These are phyloP conservation scores for Antedon bifida DNA, from an alignment of 35 echinoderm and acorn worm species.

Conservation along the genomic window DNA sequence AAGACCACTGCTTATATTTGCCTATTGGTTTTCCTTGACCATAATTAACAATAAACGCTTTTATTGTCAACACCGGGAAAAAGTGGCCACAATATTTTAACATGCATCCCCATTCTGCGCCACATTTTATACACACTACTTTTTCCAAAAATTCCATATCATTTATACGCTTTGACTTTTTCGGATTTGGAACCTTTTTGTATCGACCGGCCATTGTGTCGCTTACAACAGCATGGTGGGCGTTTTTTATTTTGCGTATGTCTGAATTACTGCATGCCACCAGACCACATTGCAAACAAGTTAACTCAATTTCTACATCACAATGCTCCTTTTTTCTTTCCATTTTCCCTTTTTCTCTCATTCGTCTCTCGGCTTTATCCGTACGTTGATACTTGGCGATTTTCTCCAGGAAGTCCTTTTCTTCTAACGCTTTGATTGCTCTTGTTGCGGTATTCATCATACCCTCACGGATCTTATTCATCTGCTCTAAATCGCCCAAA, in stretches of 20 bases:
- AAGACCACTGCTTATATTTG: background rate
- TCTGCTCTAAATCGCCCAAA: conserved; percentile 11
- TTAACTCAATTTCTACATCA: background rate
- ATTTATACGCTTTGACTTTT: background rate
- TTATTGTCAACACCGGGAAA: background rate
- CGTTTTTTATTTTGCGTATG: conserved; percentile 22
- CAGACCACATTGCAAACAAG: conserved; percentile 23
- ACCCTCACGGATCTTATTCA: conserved; percentile 33
- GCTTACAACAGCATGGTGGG: conserved; percentile 23
- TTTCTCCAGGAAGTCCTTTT: background rate
- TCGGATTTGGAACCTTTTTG: background rate
- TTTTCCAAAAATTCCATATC: background rate
- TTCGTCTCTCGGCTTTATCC: background rate
- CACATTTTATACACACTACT: background rate
- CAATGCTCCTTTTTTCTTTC: background rate
- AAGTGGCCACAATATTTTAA: background rate
- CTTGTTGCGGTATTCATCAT: conserved; percentile 34
- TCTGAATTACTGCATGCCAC: conserved; percentile 21
- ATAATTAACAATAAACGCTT: background rate
- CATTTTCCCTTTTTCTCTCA: background rate
- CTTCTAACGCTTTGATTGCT: background rate
- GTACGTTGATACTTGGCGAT: background rate
- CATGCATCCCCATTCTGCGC: background rate
- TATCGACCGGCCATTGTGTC: background rate
- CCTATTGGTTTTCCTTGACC: background rate